These are phyloP conservation scores for Lithophane leautieri DNA, from an alignment of 2,888 invertebrate species.

Conservation along the genomic window DNA sequence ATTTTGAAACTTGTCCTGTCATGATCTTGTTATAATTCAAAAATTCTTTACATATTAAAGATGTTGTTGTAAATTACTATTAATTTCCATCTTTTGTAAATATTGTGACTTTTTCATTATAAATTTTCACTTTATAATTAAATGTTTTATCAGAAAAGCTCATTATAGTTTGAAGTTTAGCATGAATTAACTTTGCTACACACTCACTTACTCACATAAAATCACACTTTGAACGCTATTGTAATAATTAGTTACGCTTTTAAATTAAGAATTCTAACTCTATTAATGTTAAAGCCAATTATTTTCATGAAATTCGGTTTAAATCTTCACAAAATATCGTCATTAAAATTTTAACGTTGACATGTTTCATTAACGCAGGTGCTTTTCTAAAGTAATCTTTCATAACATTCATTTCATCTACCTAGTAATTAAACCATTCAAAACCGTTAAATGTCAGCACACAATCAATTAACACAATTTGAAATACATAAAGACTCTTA, in stretches of 20 bases:
- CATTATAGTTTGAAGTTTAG: conserved; percentile 3
- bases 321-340: not conserved
- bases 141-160: conserved; percentile 14
- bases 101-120: not conserved
- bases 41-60: not conserved
- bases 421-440: not conserved
- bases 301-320: not conserved
- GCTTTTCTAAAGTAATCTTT: not conserved
- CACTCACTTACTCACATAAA: not conserved
- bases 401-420: not conserved
- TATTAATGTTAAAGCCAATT: not conserved
- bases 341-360: not conserved
- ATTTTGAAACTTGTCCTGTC: conserved; percentile 41
- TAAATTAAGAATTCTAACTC: not conserved
- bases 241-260: not conserved
- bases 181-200: not conserved
- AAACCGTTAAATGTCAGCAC: conserved; percentile 8
- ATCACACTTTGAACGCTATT: not conserved
- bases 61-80: not conserved
- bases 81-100: conserved; percentile 5
- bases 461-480: no score
- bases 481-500: no score
- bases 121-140: conserved; percentile 1
- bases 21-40: conserved; percentile 23
- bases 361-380: not conserved